These are phyloP conservation scores for Glyptemys insculpta DNA, from an alignment of 2,797 vertebrate species.

Conservation along the genomic window DNA sequence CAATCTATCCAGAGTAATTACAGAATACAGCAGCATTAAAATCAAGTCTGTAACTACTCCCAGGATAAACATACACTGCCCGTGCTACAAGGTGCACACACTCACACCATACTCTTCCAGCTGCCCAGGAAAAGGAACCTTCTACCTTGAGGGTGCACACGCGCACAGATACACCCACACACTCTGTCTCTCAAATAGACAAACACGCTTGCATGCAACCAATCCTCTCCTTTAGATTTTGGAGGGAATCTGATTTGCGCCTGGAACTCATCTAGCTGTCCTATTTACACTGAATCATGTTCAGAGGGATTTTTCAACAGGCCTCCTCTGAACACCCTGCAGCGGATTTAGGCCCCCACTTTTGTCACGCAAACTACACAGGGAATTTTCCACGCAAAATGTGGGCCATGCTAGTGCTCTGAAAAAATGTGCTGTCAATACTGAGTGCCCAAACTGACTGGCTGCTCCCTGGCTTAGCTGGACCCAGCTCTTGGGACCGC, in stretches of 20 bases:
- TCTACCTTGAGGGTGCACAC: background rate
- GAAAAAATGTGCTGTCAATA: background rate
- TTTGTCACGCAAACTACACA: background rate
- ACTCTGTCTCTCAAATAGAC: too few species aligned
- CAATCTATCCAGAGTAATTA: background rate
- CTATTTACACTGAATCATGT: background rate
- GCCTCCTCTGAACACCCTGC: background rate
- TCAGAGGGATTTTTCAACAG: background rate
- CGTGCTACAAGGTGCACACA: background rate
- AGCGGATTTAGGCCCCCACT: background rate
- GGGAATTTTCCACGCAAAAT: background rate
- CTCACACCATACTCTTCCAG: background rate
- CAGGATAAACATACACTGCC: background rate
- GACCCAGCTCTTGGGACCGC: background rate
- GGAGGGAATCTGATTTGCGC: background rate
- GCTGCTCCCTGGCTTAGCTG: background rate
- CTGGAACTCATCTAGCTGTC: background rate
- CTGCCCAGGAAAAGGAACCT: background rate
- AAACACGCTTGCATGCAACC: background rate
- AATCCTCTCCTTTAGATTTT: background rate
- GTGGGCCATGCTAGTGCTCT: background rate
- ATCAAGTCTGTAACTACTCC: background rate
- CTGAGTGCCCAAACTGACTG: background rate
- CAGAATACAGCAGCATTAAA: slow-evolving; percentile 2
- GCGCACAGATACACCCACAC: background rate